Evolutionary conservation across 2,797 vertebrate genomes (phyloP), one percentile per base, ranked within the genome.

Genomic region (Cephalopachus bancanus): DNA sequence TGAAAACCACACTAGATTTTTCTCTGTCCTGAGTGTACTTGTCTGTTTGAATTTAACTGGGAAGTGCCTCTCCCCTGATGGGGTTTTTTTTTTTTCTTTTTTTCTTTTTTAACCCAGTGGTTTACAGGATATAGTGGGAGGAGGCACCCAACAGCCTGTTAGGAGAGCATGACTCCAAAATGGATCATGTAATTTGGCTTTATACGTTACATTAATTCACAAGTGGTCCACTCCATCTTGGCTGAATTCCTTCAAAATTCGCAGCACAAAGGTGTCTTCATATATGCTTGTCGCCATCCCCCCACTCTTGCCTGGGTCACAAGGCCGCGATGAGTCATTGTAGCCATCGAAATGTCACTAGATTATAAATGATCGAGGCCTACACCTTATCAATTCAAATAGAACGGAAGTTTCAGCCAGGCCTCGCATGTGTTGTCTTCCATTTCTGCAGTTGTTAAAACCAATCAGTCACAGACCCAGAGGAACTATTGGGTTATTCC

Each of bases 381-480:
- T 93, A 60, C 83, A 94, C 91, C 64, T 92, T 71, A 94, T 60
- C 30, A 76, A 72, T 81, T 88, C 11, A 55, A 10, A 59, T n/a
- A 83, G 37, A 83, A 33, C n/a, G 53, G 59, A 94, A 37, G 53
- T 80, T 62, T 80, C 11, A 33, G 65, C 72, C 24, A n/a, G 60
- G 30, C 86, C 67, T 96, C 92, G 33, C 10, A 57, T 71, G 76
- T 71, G 10, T 24, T 75, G 5, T 9, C 22, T 20, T n/a, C 14
- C 1, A 44, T 90, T 86, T 89, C 26, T 79, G 15, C 33, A 9
- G 9, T 51, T 92, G 59, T 76, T 51, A 72, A 89, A 64, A 30
- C 11, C 51, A 49, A 17, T 19, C 26, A 28, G 30, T 62, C 59
- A 65, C 9, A 37, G 78, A 83, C 12, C 49, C 6, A 65, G 69